Evolutionary conservation across 1,140 invertebrate genomes (phyloP).

Genomic region (Musca vetustissima): DNA sequence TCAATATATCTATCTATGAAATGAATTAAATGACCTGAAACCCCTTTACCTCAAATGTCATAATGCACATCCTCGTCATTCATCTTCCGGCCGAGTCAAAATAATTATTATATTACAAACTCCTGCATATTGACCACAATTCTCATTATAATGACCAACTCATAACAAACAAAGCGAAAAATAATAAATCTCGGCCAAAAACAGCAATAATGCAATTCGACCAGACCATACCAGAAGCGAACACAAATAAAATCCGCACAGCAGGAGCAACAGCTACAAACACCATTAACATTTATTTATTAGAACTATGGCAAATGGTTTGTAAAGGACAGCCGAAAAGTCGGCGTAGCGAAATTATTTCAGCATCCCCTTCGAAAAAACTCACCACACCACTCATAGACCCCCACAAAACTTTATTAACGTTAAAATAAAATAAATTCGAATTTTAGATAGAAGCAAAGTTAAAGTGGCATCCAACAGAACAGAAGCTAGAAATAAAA

Average conservation of each 20-base stretch:
- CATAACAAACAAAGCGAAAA: neutral
- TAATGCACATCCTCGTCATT: too few relatives aligned
- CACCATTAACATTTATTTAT: constrained; percentile 12
- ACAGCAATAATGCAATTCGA: neutral
- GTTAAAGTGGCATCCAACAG: neutral
- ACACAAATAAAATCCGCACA: neutral
- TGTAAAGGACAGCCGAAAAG: neutral
- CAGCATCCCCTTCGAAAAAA: too few relatives aligned
- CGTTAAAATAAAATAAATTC: neutral
- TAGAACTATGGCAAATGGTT: constrained; percentile 12
- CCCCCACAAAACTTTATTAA: neutral
- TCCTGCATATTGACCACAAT: too few relatives aligned
- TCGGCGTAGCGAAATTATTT: too few relatives aligned
- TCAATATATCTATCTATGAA: too few relatives aligned
- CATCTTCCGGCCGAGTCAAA: too few relatives aligned
- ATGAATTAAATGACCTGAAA: too few relatives aligned
- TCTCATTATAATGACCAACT: neutral
- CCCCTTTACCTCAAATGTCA: too few relatives aligned
- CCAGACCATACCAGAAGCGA: neutral
- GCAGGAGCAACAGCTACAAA: neutral
- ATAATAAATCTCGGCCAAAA: constrained; percentile 15
- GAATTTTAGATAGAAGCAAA: neutral
- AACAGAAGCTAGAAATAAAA: neutral
- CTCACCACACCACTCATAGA: neutral
- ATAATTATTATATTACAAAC: too few relatives aligned